Evolutionary conservation across 2,888 invertebrate species (phyloP).

Genomic region (Thera obeliscata): DNA sequence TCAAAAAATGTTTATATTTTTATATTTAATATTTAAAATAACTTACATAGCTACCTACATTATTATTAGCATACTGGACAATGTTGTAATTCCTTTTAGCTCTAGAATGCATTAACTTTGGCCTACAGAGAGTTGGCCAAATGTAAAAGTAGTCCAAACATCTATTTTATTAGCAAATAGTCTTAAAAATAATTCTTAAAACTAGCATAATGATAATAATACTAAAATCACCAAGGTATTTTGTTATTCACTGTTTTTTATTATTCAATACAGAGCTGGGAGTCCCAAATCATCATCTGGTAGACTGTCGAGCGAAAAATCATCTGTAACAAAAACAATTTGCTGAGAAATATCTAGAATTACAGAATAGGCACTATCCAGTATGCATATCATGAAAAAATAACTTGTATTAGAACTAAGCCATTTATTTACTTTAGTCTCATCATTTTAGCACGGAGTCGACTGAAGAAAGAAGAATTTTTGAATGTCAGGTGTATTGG

Average conservation of each 20-base stretch:
- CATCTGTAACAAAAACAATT: slow-evolving; percentile 61
- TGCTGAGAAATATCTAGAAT: background rate
- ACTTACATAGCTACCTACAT: background rate
- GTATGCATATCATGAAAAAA: background rate
- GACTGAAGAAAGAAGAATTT: slow-evolving; percentile 5
- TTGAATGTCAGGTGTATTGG: slow-evolving; percentile 25
- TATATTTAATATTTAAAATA: slow-evolving; percentile 9
- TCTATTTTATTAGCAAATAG: background rate
- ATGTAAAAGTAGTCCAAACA: background rate
- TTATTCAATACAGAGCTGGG: slow-evolving; percentile 61
- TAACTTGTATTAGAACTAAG: background rate
- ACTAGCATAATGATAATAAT: too few relatives aligned
- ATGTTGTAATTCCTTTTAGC: slow-evolving; percentile 3
- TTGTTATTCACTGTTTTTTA: too few relatives aligned
- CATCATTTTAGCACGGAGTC: background rate
- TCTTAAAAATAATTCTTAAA: background rate
- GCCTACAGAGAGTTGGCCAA: background rate
- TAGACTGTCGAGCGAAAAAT: slow-evolving; percentile 66
- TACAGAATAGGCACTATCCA: slow-evolving; percentile 22
- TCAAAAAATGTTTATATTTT: background rate
- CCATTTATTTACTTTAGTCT: too few relatives aligned
- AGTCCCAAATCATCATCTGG: slow-evolving; percentile 65
- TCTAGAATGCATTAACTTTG: background rate
- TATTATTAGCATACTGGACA: background rate
- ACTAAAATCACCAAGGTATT: too few relatives aligned